These are phyloP conservation scores for Ictidomys tridecemlineatus DNA, from an alignment of 2,113 vertebrate species.

Conservation along the genomic window DNA sequence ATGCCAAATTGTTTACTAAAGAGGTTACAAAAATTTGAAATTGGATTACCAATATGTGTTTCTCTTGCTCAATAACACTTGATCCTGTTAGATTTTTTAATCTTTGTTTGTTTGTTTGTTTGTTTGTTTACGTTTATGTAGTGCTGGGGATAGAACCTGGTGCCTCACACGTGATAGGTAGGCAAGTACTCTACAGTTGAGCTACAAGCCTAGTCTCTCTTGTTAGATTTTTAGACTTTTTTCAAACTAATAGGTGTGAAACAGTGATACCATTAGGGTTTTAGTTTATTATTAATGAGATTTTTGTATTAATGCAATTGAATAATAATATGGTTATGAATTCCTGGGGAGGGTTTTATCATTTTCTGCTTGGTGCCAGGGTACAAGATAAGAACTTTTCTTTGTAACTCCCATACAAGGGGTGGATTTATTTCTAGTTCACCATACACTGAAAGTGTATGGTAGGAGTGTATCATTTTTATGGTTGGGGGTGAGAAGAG, in stretches of 20 bases:
- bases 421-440: constrained; percentile 42
- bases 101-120: no score
- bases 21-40: not conserved
- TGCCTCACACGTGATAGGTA: no score
- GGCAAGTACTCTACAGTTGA: no score
- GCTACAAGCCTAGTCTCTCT: not conserved
- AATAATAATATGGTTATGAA: not conserved
- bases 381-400: not conserved
- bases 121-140: no score
- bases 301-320: constrained; percentile 5
- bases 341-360: not conserved
- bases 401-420: not conserved
- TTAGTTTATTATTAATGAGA: constrained; percentile 45
- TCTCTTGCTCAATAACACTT: not conserved
- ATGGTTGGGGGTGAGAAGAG: not conserved
- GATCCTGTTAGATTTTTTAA: not conserved
- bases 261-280: not conserved
- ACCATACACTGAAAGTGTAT: not conserved
- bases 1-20: constrained; percentile 36
- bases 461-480: not conserved
- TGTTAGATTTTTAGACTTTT: not conserved
- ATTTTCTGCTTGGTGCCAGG: not conserved
- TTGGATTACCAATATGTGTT: not conserved
- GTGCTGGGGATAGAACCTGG: no score
- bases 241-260: not conserved